phyloP scores from a whole-genome alignment of 2,888 invertebrate species.

The Tetragonula carbonaria region DNA sequence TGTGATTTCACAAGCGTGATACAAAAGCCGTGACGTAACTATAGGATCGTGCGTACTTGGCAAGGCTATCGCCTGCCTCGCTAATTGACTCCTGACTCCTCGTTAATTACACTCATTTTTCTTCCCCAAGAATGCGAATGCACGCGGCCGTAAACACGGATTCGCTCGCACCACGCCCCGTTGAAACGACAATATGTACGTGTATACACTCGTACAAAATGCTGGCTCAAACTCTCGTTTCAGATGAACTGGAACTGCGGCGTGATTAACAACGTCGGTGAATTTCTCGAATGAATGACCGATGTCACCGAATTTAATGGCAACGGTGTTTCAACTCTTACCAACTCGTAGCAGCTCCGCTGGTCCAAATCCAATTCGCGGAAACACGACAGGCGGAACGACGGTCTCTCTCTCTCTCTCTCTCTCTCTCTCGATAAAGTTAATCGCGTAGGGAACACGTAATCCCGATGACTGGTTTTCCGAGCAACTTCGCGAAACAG shows the following conservation, averaged over 20 bases:
- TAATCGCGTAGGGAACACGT: background rate
- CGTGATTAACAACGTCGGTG: background rate
- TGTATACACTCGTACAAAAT: background rate
- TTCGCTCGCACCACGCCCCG: background rate
- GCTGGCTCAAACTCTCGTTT: background rate
- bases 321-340: constrained; percentile 3
- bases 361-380: constrained; percentile 7
- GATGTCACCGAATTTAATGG: background rate
- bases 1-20: constrained; percentile 38
- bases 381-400: background rate
- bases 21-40: constrained; percentile 46
- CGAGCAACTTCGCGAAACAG: background rate
- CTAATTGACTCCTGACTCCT: constrained; percentile 62
- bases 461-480: background rate
- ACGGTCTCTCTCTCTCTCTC: constrained; percentile 2
- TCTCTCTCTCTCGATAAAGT: constrained; percentile 29
- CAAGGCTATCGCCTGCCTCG: constrained; percentile 49
- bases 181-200: background rate
- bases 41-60: constrained; percentile 20
- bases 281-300: background rate
- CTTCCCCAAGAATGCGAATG: constrained; percentile 13
- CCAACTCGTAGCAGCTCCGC: constrained; percentile 12
- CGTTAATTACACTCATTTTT: constrained; percentile 55
- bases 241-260: background rate
- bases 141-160: constrained; percentile 19